Base-by-base conservation (phyloP, 2,113 vertebrate genomes). In the Monopterus albus region DNA sequence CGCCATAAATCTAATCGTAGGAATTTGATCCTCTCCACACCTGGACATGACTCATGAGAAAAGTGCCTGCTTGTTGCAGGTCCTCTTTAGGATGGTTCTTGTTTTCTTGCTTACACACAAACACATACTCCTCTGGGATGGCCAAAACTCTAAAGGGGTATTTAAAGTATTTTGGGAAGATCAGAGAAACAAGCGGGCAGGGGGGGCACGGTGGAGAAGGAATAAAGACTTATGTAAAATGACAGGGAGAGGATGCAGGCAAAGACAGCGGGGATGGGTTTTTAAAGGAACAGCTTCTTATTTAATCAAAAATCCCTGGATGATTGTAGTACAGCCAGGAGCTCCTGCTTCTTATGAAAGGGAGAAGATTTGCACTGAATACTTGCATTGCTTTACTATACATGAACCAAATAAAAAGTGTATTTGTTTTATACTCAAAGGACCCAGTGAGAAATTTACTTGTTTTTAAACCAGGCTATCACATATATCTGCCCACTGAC, bases 11-110 rank as follows among this genome's bases (percentile, higher is more conserved):
- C 67, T 75, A 70, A 89, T 86, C 61, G 12, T 45, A 57, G 84
- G 69, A 90, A 91, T 82, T 82, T 82, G 90, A 91, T 91, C 86
- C 85, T 59, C 49, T 2, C 36, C 12, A 49, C 86, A 92, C 89
- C 87, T 90, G 90, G 87, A 78, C 59, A 77, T 29, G 55, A 78
- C 46, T 70, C 20, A n/a, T n/a, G n/a, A 26, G 33, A 75, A 62
- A 78, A 80, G 74, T 68, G 51, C 63, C 67, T 79, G n/a, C n/a
- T 46, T 21, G n/a, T 71, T 46, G 68, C 43, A 33, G 66, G 71
- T 50, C 76, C 60, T 68, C 73, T 56, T 61, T 62, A 62, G 66
- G 81, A 56, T 38, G 66, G 45, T 50, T 43, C 60, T 59, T 84
- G 56, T 76, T 85, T 82, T 80, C 78, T 65, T 51, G 64, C 64